Conservation (phyloP, 2,113 vertebrate species). For the Xerus inauris region DNA sequence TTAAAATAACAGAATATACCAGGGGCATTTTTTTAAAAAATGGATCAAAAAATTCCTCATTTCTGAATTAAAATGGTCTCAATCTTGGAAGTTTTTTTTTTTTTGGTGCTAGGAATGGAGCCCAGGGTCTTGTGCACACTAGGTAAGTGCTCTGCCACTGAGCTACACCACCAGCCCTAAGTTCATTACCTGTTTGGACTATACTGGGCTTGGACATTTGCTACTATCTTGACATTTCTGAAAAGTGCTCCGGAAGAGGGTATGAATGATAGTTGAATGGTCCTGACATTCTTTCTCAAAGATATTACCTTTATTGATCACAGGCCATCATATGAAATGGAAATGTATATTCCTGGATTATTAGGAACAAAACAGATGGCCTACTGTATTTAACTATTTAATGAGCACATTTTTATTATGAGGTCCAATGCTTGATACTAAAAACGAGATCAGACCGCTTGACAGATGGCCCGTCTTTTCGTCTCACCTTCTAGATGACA, state of each 20-base stretch:
- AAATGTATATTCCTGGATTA: not conserved
- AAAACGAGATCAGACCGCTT: not conserved
- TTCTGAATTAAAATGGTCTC: not conserved
- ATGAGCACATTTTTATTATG: not conserved
- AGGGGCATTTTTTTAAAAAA: not conserved
- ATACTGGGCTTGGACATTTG: not conserved
- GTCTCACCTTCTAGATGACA: slow-evolving; percentile 86
- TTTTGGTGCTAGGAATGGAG: not conserved
- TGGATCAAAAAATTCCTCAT: slow-evolving; percentile 3
- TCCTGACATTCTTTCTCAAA: not conserved
- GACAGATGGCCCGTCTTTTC: not conserved
- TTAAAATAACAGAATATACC: slow-evolving; percentile 51
- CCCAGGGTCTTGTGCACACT: not conserved
- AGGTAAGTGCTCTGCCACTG: not conserved
- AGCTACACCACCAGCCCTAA: not conserved
- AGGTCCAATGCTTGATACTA: not conserved
- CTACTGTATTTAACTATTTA: not conserved
- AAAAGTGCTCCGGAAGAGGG: not conserved
- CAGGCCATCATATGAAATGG: not conserved
- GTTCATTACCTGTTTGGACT: not conserved
- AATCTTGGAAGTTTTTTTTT: not conserved
- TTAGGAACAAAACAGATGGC: not conserved
- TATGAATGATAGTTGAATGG: not conserved
- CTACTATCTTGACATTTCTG: not conserved
- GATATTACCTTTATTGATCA: not conserved